phyloP scores from a whole-genome alignment of 1,140 invertebrate species.

The Diabrotica undecimpunctata region DNA sequence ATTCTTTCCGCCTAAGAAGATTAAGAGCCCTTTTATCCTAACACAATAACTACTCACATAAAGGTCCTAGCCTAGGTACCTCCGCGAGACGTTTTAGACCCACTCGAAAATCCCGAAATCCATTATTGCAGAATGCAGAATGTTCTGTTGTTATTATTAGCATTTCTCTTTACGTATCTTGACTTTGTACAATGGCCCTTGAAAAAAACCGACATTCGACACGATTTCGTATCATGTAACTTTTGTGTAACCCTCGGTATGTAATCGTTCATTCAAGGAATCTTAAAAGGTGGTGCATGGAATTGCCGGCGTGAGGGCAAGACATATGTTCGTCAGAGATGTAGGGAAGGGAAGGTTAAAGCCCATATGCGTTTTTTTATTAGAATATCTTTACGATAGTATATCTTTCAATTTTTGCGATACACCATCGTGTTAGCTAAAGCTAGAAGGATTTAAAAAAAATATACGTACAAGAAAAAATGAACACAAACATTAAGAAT shows the following conservation, averaged over 20 bases:
- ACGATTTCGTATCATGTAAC: slow-evolving; percentile 14
- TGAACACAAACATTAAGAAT: too few relatives aligned
- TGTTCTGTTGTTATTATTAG: slow-evolving; percentile 22
- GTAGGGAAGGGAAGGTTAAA: neutral
- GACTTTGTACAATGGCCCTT: slow-evolving; percentile 18
- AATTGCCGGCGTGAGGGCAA: slow-evolving; percentile 1
- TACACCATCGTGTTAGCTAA: too few relatives aligned
- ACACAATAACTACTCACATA: slow-evolving; percentile 24
- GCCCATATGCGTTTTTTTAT: too few relatives aligned
- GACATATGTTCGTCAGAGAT: slow-evolving; percentile 8
- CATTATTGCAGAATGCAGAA: slow-evolving; percentile 22
- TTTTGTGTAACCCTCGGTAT: slow-evolving; percentile 18
- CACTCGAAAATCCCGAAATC: slow-evolving; percentile 21
- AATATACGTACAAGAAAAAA: too few relatives aligned
- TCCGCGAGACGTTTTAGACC: slow-evolving; percentile 13
- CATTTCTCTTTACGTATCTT: slow-evolving; percentile 19
- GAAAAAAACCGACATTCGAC: slow-evolving; percentile 23
- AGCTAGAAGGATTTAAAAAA: too few relatives aligned
- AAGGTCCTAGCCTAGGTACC: slow-evolving; percentile 13
- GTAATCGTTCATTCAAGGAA: slow-evolving; percentile 17
- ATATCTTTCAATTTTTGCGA: too few relatives aligned
- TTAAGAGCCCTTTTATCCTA: slow-evolving; percentile 27
- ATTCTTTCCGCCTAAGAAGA: slow-evolving; percentile 26
- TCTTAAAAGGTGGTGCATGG: slow-evolving; percentile 8
- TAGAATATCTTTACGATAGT: too few relatives aligned